These are phyloP conservation scores for Gallinago paraguaiae DNA, from an alignment of 2,113 vertebrate genomes.

Conservation along the genomic window DNA sequence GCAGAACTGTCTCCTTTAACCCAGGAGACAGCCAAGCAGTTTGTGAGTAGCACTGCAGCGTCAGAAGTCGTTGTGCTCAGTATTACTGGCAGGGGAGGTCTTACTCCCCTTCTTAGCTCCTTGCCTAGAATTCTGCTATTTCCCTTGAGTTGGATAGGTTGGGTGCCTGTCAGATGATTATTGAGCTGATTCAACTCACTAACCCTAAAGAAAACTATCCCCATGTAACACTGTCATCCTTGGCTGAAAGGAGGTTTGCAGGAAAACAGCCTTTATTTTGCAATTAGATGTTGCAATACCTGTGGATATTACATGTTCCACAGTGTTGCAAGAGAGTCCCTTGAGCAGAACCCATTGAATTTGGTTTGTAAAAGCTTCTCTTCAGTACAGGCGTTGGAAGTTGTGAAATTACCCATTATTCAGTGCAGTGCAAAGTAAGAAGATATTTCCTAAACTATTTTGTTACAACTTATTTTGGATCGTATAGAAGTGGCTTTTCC, in stretches of 20 bases:
- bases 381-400: neutral
- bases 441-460: neutral
- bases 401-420: conserved; percentile 57
- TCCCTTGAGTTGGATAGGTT: neutral
- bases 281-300: conserved; percentile 65
- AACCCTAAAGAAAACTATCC: neutral
- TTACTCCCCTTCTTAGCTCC: neutral
- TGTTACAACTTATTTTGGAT: neutral
- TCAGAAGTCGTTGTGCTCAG: neutral
- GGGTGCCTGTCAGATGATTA: neutral
- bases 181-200: neutral
- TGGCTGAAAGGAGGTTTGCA: conserved; percentile 15
- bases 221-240: neutral
- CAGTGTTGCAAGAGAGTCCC: conserved; percentile 57
- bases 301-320: conserved; percentile 39
- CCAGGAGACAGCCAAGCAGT: neutral
- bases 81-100: neutral
- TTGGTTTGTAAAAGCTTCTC: conserved; percentile 38
- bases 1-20: neutral
- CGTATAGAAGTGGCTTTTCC: neutral
- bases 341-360: conserved; percentile 54
- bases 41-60: neutral
- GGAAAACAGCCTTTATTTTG: conserved; percentile 51
- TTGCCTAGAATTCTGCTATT: neutral
- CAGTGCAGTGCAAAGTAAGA: neutral